Conservation (phyloP, 2,888 invertebrate genomes). For the Cryptosula pallasiana region DNA sequence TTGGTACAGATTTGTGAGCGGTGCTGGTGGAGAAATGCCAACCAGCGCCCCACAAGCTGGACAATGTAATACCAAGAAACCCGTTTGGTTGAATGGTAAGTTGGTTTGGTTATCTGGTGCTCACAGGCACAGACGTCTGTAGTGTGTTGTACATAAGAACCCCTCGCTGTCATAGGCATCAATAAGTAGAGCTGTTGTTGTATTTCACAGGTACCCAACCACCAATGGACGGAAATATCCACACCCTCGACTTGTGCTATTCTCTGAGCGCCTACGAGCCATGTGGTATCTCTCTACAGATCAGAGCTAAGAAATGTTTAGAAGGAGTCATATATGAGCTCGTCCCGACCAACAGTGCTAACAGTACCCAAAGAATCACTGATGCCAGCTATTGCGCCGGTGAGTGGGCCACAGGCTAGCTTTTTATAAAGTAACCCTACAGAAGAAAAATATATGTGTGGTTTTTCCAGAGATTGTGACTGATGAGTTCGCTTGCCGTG, state of each 20-base stretch:
- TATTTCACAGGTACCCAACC: not conserved
- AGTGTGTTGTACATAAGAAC: too few relatives aligned
- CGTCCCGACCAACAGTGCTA: not conserved
- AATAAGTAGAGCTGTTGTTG: not conserved
- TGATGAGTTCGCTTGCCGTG: too few relatives aligned
- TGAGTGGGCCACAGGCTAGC: not conserved
- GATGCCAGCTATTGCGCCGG: slow-evolving; percentile 17
- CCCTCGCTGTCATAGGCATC: too few relatives aligned
- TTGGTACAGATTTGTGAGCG: slow-evolving; percentile 6
- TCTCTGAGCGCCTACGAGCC: not conserved
- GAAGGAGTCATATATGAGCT: not conserved
- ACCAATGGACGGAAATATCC: not conserved
- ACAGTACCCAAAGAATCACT: not conserved
- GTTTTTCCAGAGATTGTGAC: too few relatives aligned
- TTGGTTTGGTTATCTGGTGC: too few relatives aligned
- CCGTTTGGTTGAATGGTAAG: slow-evolving; percentile 16
- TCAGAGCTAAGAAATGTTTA: not conserved
- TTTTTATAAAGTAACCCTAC: not conserved
- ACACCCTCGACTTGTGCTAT: slow-evolving; percentile 20
- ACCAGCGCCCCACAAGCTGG: not conserved
- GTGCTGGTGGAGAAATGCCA: slow-evolving; percentile 11
- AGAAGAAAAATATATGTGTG: not conserved
- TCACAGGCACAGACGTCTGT: too few relatives aligned
- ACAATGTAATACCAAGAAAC: not conserved
- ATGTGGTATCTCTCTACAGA: slow-evolving; percentile 9